phyloP scores from a whole-genome alignment of 1,140 invertebrate genomes.

The Choristoneura fumiferana region DNA sequence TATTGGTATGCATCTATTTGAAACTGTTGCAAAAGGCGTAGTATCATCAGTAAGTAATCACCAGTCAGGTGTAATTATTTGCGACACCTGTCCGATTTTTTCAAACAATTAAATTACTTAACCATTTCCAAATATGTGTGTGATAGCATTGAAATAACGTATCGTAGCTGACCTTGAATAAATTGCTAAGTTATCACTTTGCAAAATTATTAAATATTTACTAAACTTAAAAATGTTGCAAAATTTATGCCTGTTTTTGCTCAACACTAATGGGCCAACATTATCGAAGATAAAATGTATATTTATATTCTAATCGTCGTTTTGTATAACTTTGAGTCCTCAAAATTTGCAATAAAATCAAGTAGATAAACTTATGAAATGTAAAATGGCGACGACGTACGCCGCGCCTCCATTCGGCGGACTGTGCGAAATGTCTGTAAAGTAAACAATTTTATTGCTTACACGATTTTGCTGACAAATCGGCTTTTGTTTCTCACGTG shows the following conservation, averaged over 20 bases:
- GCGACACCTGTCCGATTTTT: no score
- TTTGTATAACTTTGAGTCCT: background rate
- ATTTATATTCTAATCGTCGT: constrained; percentile 6
- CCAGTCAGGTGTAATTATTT: no score
- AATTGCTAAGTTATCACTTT: background rate
- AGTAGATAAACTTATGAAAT: constrained; percentile 4
- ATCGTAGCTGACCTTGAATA: background rate
- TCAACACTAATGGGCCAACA: constrained; percentile 1
- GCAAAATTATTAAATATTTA: background rate
- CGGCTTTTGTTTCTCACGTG: constrained; percentile 9
- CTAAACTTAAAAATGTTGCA: background rate
- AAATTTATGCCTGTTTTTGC: background rate
- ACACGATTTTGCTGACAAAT: background rate
- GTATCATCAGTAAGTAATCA: no score
- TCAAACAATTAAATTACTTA: no score
- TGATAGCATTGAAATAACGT: background rate
- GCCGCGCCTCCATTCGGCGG: background rate
- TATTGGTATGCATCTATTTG: no score
- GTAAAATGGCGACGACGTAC: background rate
- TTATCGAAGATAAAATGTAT: background rate
- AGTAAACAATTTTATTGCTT: constrained; percentile 14
- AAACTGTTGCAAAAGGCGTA: no score
- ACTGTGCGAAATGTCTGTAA: background rate
- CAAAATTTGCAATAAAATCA: constrained; percentile 8
- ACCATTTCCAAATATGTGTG: background rate